Percentiles rank a stretch among this genome's conserved stretches.
Evolutionary conservation across 2,888 invertebrate species (phyloP).

Genomic region (Melieria crassipennis): DNA sequence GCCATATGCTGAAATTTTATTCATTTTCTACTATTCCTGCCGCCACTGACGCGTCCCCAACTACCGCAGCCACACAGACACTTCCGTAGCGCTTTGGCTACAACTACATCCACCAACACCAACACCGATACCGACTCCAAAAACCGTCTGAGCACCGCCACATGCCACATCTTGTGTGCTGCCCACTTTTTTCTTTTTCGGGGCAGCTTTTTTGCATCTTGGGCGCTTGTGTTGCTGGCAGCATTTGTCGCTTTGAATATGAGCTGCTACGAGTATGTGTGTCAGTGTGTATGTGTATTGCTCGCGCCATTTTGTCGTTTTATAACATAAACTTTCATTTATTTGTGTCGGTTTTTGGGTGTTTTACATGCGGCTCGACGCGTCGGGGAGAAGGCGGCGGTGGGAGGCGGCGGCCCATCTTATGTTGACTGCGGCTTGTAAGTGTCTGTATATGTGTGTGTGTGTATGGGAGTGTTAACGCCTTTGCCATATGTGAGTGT

Average conservation of each 20-base stretch:
- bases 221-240: background rate
- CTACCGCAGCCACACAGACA: no score
- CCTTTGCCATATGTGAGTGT: background rate
- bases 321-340: constrained; percentile 11
- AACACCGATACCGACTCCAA: no score
- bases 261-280: background rate
- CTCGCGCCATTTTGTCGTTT: constrained; percentile 6
- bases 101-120: no score
- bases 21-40: constrained; percentile 50
- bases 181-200: no score
- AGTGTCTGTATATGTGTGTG: background rate
- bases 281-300: background rate
- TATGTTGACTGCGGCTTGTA: no score
- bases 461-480: background rate
- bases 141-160: no score
- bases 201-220: no score
- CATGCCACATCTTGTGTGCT: no score
- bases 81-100: no score
- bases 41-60: no score
- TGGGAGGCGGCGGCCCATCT: no score
- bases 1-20: constrained; percentile 64
- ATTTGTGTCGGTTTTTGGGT: background rate
- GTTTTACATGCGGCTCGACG: background rate
- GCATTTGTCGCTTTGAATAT: constrained; percentile 5
- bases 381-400: background rate